Conservation (phyloP, 2,888 invertebrate genomes). For the Elegia similella region DNA sequence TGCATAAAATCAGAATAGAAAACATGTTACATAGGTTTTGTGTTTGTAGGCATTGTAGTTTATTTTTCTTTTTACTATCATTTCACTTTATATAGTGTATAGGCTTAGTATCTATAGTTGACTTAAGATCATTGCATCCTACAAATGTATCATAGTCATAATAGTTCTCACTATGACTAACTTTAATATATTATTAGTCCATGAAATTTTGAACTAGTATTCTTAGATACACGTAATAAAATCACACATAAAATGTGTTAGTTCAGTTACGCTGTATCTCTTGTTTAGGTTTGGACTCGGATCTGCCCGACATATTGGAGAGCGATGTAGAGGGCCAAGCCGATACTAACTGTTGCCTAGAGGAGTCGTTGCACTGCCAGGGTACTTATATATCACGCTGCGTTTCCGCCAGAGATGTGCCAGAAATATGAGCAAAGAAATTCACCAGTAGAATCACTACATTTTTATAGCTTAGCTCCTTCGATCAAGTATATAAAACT, state of each 20-base stretch:
- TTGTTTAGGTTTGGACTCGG: constrained; percentile 77
- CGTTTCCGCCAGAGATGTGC: no score
- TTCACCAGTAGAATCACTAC: no score
- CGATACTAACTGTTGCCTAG: constrained; percentile 79
- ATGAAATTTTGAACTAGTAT: constrained; percentile 48
- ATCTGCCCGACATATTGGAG: constrained; percentile 73
- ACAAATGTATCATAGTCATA: no score
- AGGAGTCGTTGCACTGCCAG: constrained; percentile 79
- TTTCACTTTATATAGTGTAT: not conserved
- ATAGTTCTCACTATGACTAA: not conserved
- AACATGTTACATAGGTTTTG: not conserved
- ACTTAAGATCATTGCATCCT: not conserved
- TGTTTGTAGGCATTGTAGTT: not conserved
- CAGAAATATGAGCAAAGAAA: no score
- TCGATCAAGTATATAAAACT: no score
- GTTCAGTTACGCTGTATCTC: constrained; percentile 41
- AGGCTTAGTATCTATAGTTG: no score
- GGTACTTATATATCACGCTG: constrained; percentile 47
- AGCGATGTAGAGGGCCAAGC: constrained; percentile 74
- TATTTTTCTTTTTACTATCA: not conserved
- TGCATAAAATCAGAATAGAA: constrained; percentile 2
- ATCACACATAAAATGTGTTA: constrained; percentile 4
- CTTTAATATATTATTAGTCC: constrained; percentile 35
- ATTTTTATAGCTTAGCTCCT: no score
- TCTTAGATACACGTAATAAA: constrained; percentile 13